Evolutionary conservation across 2,888 invertebrate genomes (phyloP).

Genomic region (Parthenolecanium corni): DNA sequence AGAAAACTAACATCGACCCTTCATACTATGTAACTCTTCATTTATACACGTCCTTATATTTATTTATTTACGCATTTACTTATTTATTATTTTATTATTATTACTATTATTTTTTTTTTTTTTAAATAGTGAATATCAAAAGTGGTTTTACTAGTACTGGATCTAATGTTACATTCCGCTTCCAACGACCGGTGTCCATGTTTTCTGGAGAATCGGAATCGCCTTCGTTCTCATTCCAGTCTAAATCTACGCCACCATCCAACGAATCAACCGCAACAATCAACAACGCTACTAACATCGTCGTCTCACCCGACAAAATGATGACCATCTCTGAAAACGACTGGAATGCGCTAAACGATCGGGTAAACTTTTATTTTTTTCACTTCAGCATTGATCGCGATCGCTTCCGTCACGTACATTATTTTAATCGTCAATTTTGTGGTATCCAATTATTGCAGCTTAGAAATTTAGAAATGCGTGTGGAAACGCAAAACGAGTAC

Average conservation of each 20-base stretch:
- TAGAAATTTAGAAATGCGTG: slow-evolving; percentile 45
- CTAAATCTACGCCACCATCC: slow-evolving; percentile 22
- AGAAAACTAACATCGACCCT: too few species aligned
- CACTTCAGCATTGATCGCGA: not conserved
- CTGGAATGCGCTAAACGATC: slow-evolving; percentile 27
- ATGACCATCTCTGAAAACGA: slow-evolving; percentile 9
- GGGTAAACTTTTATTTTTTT: slow-evolving; percentile 7
- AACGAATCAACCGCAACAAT: not conserved
- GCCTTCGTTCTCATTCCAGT: not conserved
- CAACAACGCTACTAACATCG: not conserved
- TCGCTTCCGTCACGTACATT: too few species aligned
- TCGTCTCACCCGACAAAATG: slow-evolving; percentile 5
- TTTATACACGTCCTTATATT: too few species aligned
- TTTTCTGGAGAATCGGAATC: slow-evolving; percentile 9
- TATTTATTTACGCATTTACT: too few species aligned
- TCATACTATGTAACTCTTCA: too few species aligned
- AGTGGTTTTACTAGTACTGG: slow-evolving; percentile 17
- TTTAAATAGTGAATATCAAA: not conserved
- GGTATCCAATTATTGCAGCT: too few species aligned
- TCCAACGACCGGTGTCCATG: slow-evolving; percentile 26
- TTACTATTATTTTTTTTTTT: too few species aligned
- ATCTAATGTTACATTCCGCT: slow-evolving; percentile 25
- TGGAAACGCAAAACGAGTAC: slow-evolving; percentile 47
- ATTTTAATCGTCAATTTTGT: too few species aligned
- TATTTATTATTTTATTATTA: too few species aligned